A percentile compares a stretch with the other conserved stretches of the same genome.
Evolutionary conservation across 2,888 invertebrate species (phyloP).

Genomic region (Sipha maydis): DNA sequence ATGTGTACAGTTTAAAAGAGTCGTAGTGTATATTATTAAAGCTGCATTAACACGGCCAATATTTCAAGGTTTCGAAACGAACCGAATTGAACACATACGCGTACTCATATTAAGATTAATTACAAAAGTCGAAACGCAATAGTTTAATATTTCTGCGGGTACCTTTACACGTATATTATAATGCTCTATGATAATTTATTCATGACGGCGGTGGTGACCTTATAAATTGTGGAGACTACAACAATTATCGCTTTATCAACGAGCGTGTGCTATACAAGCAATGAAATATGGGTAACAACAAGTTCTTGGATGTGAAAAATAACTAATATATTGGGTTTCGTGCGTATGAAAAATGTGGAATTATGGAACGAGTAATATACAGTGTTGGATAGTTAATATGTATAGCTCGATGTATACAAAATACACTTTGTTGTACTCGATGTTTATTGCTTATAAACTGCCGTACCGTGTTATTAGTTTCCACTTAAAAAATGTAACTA

Average conservation of each 20-base stretch:
- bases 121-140: not conserved
- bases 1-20: too few species aligned
- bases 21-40: too few species aligned
- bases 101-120: not conserved
- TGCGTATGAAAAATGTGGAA: not conserved
- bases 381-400: not conserved
- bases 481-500: not conserved
- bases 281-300: not conserved
- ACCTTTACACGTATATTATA: not conserved
- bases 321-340: not conserved
- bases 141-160: not conserved
- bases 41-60: not conserved
- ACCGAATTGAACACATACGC: not conserved
- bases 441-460: conserved; percentile 24
- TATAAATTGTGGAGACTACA: not conserved
- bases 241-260: not conserved
- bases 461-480: conserved; percentile 1
- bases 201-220: not conserved
- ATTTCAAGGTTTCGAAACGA: not conserved
- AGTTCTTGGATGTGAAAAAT: not conserved
- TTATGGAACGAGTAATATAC: not conserved
- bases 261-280: not conserved
- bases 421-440: not conserved
- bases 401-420: not conserved
- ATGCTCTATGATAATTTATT: not conserved